Evolutionary conservation across 1,140 invertebrate species (phyloP).

Genomic region (Drosophila takahashii): DNA sequence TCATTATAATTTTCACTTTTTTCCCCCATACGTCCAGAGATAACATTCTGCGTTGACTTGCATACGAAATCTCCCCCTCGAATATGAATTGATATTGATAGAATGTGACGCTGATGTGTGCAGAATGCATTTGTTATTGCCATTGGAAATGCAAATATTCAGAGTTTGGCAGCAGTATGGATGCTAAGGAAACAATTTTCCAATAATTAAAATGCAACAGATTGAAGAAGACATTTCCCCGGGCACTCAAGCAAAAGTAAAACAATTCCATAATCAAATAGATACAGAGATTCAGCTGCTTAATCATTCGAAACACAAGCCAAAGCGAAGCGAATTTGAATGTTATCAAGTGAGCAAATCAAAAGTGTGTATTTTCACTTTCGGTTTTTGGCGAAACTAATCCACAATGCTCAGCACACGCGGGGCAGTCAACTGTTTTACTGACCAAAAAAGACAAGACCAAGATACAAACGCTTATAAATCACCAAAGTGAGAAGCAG

Average conservation of each 20-base stretch:
- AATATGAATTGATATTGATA: conserved; percentile 59
- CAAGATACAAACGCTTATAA: conserved; percentile 37
- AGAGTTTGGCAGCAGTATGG: conserved; percentile 18
- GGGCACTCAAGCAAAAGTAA: not conserved
- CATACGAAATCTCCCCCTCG: conserved; percentile 54
- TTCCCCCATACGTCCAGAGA: conserved; percentile 10
- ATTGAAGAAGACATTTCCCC: conserved; percentile 25
- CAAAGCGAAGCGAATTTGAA: conserved; percentile 28
- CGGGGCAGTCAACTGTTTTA: conserved; percentile 42
- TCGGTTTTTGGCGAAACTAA: conserved; percentile 48
- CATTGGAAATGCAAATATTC: conserved; percentile 71
- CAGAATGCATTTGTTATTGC: conserved; percentile 39
- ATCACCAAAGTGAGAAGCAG: conserved; percentile 60
- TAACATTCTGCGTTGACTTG: conserved; percentile 39
- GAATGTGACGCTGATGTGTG: conserved; percentile 57
- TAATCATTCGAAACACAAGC: conserved; percentile 58
- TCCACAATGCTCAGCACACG: conserved; percentile 59
- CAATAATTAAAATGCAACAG: conserved; percentile 45
- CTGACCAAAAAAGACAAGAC: conserved; percentile 4
- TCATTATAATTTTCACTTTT: conserved; percentile 64
- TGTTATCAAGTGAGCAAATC: conserved; percentile 30
- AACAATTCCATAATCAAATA: not conserved
- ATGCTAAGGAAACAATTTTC: conserved; percentile 22
- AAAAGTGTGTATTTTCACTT: conserved; percentile 64
- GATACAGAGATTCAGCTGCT: conserved; percentile 12